Conservation (phyloP, 2,888 invertebrate species). For the Dynastes hyllus region DNA sequence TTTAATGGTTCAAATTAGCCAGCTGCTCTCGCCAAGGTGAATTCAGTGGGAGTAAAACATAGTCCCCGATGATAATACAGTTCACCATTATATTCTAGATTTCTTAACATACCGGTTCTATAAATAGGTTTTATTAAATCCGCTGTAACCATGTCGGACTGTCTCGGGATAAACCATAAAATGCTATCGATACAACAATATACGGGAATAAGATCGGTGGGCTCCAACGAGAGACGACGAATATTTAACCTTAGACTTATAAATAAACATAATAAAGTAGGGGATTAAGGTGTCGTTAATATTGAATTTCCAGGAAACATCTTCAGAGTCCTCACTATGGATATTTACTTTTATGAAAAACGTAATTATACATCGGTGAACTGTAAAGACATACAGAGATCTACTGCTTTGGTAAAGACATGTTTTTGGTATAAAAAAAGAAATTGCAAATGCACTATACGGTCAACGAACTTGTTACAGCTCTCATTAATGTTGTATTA, state of each 20-base stretch:
- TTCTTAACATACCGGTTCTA: slow-evolving; percentile 41
- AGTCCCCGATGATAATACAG: slow-evolving; percentile 33
- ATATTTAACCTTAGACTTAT: slow-evolving; percentile 33
- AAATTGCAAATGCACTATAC: too few relatives aligned
- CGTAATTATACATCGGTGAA: too few relatives aligned
- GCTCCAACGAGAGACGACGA: slow-evolving; percentile 19
- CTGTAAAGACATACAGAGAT: too few relatives aligned
- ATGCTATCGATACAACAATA: slow-evolving; percentile 36
- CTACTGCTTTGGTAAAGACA: too few relatives aligned
- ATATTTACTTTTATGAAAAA: background rate
- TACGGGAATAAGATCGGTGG: slow-evolving; percentile 25
- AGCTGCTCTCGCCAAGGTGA: slow-evolving; percentile 64
- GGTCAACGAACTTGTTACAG: too few relatives aligned
- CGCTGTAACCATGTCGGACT: slow-evolving; percentile 34
- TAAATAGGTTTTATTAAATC: slow-evolving; percentile 40
- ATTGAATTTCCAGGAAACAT: background rate
- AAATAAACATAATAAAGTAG: slow-evolving; percentile 36
- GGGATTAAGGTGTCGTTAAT: slow-evolving; percentile 10
- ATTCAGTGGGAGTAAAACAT: slow-evolving; percentile 63
- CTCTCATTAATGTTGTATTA: too few relatives aligned
- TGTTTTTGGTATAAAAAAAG: too few relatives aligned
- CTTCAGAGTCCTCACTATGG: background rate
- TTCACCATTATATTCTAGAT: slow-evolving; percentile 41
- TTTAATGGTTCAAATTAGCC: slow-evolving; percentile 63
- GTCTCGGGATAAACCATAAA: slow-evolving; percentile 38